Base-by-base conservation (phyloP, 2,888 invertebrate species). In the Lasius platythorax region DNA sequence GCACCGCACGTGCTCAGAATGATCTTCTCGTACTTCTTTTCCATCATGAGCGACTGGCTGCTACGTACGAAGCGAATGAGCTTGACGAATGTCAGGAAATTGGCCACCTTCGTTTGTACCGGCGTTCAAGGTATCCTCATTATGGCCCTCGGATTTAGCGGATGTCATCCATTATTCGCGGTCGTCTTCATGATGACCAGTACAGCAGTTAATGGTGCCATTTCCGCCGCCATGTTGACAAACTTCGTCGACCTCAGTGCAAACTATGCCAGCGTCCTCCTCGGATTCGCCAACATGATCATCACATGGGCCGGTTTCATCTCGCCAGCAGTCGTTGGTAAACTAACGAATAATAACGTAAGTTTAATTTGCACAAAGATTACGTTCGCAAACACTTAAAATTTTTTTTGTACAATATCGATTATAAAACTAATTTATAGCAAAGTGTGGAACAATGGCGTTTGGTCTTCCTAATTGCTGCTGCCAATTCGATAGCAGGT, bases 191-290 rank as follows among this genome's bases (percentile, higher is more conserved):
- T 97, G 86, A 96, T 96, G 56, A 87, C 96, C n/a, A 97, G 97
- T 0, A 96, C 96, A 1, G 96, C 96, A 61, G 95, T 96, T 9
- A 96, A 97, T 91, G 97, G 97, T 0, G 96, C 97, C 0, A 96
- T 97, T 2, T 96, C 97, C 0, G 96, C 97, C 0, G 97, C 97
- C 0, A 96, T 97, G 1, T 94, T 97, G 50, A 96, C 97, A 3
- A 96, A 96, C 76, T 95, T 97, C 82, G 97, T 97, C 11, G 97
- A 97, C 90, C 95, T 97, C 70, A 96, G 97, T 82, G 97, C 97
- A 0, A 97, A 97, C 93, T 96, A 95, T 90, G 96, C 96, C 12
- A 95, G 96, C 87, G 95, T 97, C 43, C 95, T 96, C 2, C 95
- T 97, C 70, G 97, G 97, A 0, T 95, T 97, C n/a, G 95, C 96